phyloP scores from a whole-genome alignment of 92 coral and sea anemone species.

The Parazoanthus darwini region DNA sequence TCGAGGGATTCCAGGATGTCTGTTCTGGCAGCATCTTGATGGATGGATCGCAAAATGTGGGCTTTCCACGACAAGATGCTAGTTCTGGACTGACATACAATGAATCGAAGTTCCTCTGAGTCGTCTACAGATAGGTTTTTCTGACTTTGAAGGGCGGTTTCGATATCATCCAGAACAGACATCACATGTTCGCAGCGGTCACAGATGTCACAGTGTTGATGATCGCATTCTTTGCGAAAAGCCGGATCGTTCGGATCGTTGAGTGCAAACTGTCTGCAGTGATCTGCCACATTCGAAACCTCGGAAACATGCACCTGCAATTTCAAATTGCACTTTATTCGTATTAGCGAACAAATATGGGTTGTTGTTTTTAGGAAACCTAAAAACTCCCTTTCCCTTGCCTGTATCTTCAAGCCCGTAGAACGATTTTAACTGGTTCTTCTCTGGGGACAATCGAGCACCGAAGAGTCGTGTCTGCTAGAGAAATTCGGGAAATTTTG shows the following conservation, averaged over 20 bases:
- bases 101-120: constrained; percentile 35
- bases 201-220: constrained; percentile 36
- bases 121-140: constrained; percentile 38
- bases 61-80: constrained; percentile 34
- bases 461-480: constrained; percentile 5
- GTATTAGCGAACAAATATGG: constrained; percentile 11
- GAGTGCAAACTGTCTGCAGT: constrained; percentile 39
- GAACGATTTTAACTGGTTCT: constrained; percentile 10
- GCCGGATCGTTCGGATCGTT: constrained; percentile 32
- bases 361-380: constrained; percentile 24
- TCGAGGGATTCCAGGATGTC: too few species aligned
- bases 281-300: constrained; percentile 34
- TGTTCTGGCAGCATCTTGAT: constrained; percentile 19
- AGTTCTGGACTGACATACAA: constrained; percentile 17
- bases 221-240: constrained; percentile 33
- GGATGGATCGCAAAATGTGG: constrained; percentile 26
- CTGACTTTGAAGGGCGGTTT: constrained; percentile 35
- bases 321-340: constrained; percentile 37
- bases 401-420: constrained; percentile 23
- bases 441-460: constrained; percentile 18
- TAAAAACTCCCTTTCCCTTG: constrained; percentile 6
- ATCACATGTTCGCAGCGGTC: constrained; percentile 41
- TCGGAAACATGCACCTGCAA: constrained; percentile 43
- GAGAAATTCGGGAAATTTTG: constrained; percentile 12
- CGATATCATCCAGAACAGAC: constrained; percentile 36